A percentile compares a stretch with the other conserved stretches of the same genome.
Conservation (phyloP, 2,888 invertebrate genomes). For the Spodoptera picta region DNA sequence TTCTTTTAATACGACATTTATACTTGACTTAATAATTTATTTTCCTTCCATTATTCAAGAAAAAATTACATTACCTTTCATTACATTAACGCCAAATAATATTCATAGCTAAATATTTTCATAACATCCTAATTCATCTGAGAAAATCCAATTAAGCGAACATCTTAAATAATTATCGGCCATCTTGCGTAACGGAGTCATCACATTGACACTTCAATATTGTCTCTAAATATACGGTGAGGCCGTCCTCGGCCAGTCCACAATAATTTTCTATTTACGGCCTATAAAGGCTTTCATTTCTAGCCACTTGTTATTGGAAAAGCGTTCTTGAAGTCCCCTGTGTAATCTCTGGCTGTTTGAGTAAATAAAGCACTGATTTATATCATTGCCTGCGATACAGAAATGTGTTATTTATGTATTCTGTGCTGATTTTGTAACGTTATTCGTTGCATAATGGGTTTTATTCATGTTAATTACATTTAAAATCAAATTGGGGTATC, state of each 20-base stretch:
- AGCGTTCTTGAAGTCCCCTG: conserved; percentile 59
- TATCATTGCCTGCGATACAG: conserved; percentile 27
- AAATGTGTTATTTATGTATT: conserved; percentile 13
- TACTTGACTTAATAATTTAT: no score
- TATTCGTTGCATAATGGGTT: not conserved
- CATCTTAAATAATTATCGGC: conserved; percentile 32
- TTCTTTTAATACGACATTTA: no score
- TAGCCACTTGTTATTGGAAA: conserved; percentile 78
- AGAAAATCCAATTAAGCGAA: conserved; percentile 27
- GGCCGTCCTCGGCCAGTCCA: conserved; percentile 68
- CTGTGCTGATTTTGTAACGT: not conserved
- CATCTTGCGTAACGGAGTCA: conserved; percentile 25
- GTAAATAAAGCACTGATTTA: conserved; percentile 64
- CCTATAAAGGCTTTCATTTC: conserved; percentile 80
- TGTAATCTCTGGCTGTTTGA: conserved; percentile 63
- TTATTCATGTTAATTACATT: not conserved
- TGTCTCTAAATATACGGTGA: conserved; percentile 65
- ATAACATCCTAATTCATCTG: conserved; percentile 15
- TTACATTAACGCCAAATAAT: no score
- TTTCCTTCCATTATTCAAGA: no score
- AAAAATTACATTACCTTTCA: no score
- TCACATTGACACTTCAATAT: conserved; percentile 56
- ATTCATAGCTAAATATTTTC: no score
- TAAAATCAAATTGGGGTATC: not conserved
- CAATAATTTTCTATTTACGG: conserved; percentile 82